Conservation (phyloP, 1,140 invertebrate species). For the Brachionus calyciflorus region DNA sequence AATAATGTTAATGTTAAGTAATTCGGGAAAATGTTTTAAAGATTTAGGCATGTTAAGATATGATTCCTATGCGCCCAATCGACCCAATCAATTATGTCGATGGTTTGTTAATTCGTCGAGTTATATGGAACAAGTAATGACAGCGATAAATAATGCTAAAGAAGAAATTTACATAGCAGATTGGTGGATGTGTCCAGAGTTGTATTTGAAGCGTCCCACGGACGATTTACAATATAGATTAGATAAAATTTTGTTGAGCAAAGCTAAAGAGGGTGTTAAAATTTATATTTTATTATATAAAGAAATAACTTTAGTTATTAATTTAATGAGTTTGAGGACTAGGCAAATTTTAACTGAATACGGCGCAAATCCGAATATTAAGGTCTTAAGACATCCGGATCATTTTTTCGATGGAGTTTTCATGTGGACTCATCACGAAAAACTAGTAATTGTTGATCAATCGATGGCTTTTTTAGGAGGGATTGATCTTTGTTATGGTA, state of each 20-base stretch:
- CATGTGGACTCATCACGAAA: constrained; percentile 97
- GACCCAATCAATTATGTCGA: neutral
- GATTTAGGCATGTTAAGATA: neutral
- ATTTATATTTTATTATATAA: constrained; percentile 91
- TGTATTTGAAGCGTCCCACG: constrained; percentile 79
- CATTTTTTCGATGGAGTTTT: constrained; percentile 75
- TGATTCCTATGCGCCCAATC: constrained; percentile 36
- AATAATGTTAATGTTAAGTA: constrained; percentile 30
- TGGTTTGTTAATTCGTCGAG: constrained; percentile 77
- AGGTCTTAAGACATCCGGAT: constrained; percentile 86
- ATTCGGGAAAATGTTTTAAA: constrained; percentile 22
- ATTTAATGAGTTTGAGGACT: constrained; percentile 87
- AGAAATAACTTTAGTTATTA: constrained; percentile 90
- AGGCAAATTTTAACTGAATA: constrained; percentile 61
- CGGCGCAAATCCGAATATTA: constrained; percentile 43
- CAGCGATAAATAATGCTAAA: constrained; percentile 78
- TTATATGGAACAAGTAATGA: constrained; percentile 83
- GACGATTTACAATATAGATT: constrained; percentile 74
- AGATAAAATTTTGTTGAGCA: constrained; percentile 77
- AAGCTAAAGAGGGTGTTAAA: constrained; percentile 78
- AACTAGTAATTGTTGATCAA: constrained; percentile 93
- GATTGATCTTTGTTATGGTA: constrained; percentile 87
- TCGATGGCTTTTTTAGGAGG: constrained; percentile 88
- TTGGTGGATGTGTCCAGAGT: constrained; percentile 91
- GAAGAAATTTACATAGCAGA: constrained; percentile 94